Conservation (phyloP, 2,888 invertebrate genomes). For the Drosophila colorata region DNA sequence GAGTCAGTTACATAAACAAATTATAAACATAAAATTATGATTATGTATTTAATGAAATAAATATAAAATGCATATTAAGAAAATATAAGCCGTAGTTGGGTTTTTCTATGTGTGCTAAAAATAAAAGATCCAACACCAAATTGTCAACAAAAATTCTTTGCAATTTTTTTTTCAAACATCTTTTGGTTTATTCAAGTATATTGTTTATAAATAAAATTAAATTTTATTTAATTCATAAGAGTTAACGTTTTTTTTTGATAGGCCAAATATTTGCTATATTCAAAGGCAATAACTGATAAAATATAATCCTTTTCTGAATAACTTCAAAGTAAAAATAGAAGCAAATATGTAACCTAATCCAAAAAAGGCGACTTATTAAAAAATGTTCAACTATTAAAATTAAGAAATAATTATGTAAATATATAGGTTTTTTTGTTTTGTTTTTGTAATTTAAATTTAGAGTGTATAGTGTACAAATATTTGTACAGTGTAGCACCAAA, state of each 20-base stretch:
- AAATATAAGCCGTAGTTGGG: neutral
- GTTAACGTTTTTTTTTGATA: constrained; percentile 51
- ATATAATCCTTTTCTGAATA: constrained; percentile 2
- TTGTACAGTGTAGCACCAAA: constrained; percentile 39
- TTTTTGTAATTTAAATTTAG: constrained; percentile 40
- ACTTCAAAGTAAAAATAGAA: constrained; percentile 15
- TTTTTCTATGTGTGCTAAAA: constrained; percentile 12
- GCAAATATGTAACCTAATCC: constrained; percentile 32
- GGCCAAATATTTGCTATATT: constrained; percentile 36
- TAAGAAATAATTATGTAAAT: constrained; percentile 63
- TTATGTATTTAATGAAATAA: neutral
- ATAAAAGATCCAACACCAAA: constrained; percentile 38
- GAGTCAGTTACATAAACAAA: neutral
- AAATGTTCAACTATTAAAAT: constrained; percentile 74
- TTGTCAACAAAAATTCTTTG: constrained; percentile 40
- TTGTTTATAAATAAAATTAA: constrained; percentile 67
- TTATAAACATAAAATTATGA: neutral
- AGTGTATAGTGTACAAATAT: constrained; percentile 37
- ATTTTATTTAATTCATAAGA: constrained; percentile 74
- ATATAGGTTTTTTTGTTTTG: constrained; percentile 24
- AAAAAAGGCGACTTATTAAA: constrained; percentile 37
- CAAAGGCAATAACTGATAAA: constrained; percentile 28
- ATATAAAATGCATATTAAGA: neutral
- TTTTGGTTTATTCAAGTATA: constrained; percentile 69
- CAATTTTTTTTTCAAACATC: constrained; percentile 43